phyloP scores from a whole-genome alignment of 2,797 vertebrate genomes.

The Leucoraja ocellata region DNA sequence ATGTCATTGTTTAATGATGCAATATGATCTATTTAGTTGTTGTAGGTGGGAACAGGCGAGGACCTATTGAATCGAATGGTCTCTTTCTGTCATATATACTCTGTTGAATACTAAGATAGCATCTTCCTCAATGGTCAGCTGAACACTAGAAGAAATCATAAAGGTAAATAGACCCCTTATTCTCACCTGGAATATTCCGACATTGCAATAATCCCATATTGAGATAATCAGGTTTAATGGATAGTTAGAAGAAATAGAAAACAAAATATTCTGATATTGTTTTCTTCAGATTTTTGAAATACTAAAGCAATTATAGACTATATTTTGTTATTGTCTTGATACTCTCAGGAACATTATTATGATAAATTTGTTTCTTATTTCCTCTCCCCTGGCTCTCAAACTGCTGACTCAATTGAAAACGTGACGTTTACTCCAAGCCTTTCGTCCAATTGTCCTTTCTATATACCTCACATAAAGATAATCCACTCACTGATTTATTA shows the following conservation, averaged over 20 bases:
- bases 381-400: background rate
- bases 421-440: background rate
- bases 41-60: background rate
- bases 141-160: background rate
- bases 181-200: background rate
- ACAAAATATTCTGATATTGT: background rate
- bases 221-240: background rate
- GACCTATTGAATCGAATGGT: background rate
- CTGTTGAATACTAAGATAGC: background rate
- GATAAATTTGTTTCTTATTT: background rate
- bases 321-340: background rate
- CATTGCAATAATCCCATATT: background rate
- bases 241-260: background rate
- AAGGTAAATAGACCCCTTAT: background rate
- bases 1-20: too few species aligned
- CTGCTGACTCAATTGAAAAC: background rate
- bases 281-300: background rate
- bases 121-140: background rate
- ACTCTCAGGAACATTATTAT: background rate
- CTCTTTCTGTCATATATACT: background rate
- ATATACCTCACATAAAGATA: background rate
- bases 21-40: too few species aligned
- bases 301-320: background rate
- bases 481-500: background rate
- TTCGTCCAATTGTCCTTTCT: background rate